These are phyloP conservation scores for Aporrectodea caliginosa DNA, from an alignment of 1,140 invertebrate genomes.

Conservation along the genomic window DNA sequence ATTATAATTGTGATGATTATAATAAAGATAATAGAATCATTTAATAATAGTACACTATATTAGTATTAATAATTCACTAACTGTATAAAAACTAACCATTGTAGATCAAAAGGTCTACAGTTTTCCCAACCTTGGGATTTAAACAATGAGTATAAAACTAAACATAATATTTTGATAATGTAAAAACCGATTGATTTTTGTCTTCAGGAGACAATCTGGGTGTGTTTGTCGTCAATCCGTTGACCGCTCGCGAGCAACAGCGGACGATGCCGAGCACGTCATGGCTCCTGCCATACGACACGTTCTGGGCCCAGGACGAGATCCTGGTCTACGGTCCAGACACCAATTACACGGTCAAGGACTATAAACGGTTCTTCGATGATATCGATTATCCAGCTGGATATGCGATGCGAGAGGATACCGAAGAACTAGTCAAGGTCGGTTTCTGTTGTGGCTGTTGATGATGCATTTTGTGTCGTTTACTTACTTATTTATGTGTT, in stretches of 20 bases:
- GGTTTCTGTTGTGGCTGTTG: not conserved
- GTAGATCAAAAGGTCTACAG: not conserved
- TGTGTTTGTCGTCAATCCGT: conserved; percentile 70
- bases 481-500: too few relatives aligned
- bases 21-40: too few relatives aligned
- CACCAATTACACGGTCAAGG: conserved; percentile 78
- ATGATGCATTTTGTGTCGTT: too few relatives aligned
- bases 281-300: conserved; percentile 86
- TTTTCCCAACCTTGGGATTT: not conserved
- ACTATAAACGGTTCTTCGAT: conserved; percentile 78
- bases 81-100: not conserved
- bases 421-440: conserved; percentile 63
- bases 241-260: conserved; percentile 65
- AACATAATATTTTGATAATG: not conserved
- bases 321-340: conserved; percentile 71
- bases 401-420: conserved; percentile 87
- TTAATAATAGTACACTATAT: too few relatives aligned
- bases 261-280: conserved; percentile 89
- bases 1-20: not conserved
- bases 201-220: conserved; percentile 84
- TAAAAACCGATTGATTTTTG: not conserved
- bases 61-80: too few relatives aligned
- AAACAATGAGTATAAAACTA: not conserved
- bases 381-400: conserved; percentile 73
- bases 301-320: conserved; percentile 82